phyloP scores from a whole-genome alignment of 1,140 invertebrate genomes.

The Halesus radiatus region DNA sequence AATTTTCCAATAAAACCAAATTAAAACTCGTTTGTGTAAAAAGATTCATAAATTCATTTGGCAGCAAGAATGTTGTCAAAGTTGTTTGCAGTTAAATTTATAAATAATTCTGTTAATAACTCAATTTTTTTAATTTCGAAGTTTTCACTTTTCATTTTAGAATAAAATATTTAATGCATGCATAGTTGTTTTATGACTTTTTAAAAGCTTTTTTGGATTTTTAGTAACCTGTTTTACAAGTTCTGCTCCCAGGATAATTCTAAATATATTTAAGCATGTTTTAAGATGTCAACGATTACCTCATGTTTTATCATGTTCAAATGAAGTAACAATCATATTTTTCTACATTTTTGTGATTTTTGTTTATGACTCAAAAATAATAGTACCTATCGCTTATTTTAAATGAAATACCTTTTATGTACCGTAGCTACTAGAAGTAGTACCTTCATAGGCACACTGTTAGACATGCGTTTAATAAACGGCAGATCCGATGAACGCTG shows the following conservation, averaged over 20 bases:
- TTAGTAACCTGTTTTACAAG: not conserved
- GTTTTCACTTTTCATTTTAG: not conserved
- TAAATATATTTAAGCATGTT: constrained; percentile 35
- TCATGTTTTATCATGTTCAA: constrained; percentile 52
- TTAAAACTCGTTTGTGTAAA: no score
- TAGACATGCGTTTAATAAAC: no score
- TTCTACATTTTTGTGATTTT: constrained; percentile 23
- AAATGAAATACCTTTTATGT: no score
- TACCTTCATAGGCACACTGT: no score
- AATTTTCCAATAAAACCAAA: no score
- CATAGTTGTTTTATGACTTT: constrained; percentile 14
- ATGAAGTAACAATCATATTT: constrained; percentile 42
- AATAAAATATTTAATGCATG: not conserved
- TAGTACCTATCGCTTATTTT: no score
- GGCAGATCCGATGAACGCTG: no score
- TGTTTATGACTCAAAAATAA: not conserved
- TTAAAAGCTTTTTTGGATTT: constrained; percentile 14
- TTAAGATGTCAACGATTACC: constrained; percentile 54
- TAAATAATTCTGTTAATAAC: no score
- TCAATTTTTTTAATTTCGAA: not conserved
- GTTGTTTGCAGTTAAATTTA: no score
- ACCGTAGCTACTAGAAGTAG: no score
- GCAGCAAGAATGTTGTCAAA: no score
- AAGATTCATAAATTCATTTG: no score
- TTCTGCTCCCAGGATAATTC: not conserved